Conservation (phyloP, 1,140 invertebrate species). For the Lithobius niger region DNA sequence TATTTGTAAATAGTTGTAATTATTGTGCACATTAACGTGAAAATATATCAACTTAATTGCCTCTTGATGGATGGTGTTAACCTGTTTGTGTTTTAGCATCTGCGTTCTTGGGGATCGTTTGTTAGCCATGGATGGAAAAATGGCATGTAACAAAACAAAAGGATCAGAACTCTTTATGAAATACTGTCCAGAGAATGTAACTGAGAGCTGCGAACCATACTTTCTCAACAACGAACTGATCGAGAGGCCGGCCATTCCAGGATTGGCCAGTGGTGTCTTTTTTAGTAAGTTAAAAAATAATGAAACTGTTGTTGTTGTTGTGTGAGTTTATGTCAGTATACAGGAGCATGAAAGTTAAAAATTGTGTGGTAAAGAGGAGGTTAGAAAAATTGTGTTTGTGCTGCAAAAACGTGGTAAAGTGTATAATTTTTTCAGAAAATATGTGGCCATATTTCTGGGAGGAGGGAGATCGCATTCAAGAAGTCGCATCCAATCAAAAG, state of each 20-base stretch:
- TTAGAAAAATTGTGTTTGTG: no score
- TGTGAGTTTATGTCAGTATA: no score
- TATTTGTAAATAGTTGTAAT: no score
- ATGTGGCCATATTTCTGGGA: conserved; percentile 45
- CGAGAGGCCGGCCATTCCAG: conserved; percentile 53
- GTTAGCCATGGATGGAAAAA: conserved; percentile 44
- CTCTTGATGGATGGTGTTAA: no score
- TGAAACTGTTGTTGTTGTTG: no score
- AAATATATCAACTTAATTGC: no score
- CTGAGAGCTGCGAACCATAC: conserved; percentile 59
- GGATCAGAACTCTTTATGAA: conserved; percentile 45
- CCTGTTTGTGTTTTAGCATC: conserved; percentile 58
- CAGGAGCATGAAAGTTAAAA: no score
- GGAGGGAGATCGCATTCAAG: conserved; percentile 16
- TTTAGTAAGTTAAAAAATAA: conserved; percentile 45
- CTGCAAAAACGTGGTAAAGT: neutral
- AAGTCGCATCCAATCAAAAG: neutral
- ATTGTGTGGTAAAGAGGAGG: no score
- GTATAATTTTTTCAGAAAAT: conserved; percentile 38
- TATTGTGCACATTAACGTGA: no score
- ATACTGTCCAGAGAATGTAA: conserved; percentile 46
- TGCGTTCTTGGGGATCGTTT: conserved; percentile 82
- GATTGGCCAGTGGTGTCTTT: conserved; percentile 60
- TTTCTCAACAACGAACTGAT: conserved; percentile 43
- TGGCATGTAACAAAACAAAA: conserved; percentile 61